Evolutionary conservation across 2,113 vertebrate genomes (phyloP).

Genomic region (Patagioenas fasciata): DNA sequence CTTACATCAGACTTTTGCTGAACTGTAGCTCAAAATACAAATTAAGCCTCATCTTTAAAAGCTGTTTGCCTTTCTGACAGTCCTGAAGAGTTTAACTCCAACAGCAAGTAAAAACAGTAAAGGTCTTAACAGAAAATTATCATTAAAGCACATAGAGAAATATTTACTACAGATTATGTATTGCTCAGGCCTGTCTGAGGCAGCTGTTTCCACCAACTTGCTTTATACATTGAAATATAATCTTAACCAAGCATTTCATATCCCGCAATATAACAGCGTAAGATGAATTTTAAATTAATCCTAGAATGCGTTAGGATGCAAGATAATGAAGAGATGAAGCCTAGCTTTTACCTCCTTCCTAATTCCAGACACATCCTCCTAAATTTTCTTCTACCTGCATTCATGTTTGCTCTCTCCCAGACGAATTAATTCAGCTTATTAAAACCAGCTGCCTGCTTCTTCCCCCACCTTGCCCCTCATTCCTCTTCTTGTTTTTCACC

Average conservation of each 20-base stretch:
- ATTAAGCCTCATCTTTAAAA: background rate
- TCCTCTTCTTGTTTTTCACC: background rate
- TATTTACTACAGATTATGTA: background rate
- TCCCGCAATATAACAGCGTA: background rate
- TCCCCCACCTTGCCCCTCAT: too few relatives aligned
- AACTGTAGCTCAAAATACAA: background rate
- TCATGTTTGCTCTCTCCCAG: background rate
- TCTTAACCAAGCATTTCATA: background rate
- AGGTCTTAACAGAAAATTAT: background rate
- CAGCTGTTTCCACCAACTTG: background rate
- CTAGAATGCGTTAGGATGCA: background rate
- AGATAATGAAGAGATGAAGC: background rate
- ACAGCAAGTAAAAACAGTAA: background rate
- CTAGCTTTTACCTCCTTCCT: background rate
- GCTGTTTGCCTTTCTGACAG: background rate
- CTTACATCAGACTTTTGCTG: background rate
- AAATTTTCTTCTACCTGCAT: background rate
- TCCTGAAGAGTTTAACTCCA: background rate
- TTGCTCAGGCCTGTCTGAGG: accelerated
- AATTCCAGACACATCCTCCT: background rate
- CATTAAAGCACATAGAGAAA: background rate
- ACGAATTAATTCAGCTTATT: background rate
- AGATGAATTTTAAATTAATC: background rate
- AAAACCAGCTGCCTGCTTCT: background rate
- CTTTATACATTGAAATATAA: background rate